Evolutionary conservation across 2,888 invertebrate genomes (phyloP).

Genomic region (Sialis lutaria): DNA sequence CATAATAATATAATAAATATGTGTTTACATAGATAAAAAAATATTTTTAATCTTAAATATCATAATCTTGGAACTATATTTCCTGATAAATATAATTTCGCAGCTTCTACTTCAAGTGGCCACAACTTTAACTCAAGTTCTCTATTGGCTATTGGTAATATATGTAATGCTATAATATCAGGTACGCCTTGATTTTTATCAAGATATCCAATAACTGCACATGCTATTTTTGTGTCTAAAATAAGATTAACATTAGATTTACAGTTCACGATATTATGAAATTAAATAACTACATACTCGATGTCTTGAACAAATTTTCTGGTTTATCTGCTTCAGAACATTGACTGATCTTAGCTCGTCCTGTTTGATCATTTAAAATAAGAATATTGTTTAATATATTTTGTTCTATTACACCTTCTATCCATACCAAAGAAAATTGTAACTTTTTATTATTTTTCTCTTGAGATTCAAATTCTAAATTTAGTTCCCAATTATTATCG

Average conservation of each 20-base stretch:
- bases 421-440: conserved; percentile 5
- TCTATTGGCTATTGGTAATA: conserved; percentile 7
- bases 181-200: conserved; percentile 9
- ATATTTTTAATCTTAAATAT: conserved; percentile 1
- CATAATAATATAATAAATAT: too few relatives aligned
- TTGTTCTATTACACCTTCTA: conserved; percentile 11
- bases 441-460: conserved; percentile 4
- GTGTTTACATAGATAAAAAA: too few relatives aligned
- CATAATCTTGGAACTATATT: conserved; percentile 4
- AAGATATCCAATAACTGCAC: conserved; percentile 9
- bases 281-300: neutral
- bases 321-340: conserved; percentile 7
- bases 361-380: conserved; percentile 10
- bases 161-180: conserved; percentile 7
- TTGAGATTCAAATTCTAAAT: conserved; percentile 1
- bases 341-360: conserved; percentile 10
- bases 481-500: conserved; percentile 4
- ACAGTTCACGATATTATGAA: too few relatives aligned
- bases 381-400: conserved; percentile 10
- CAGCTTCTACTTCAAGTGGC: conserved; percentile 12
- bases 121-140: conserved; percentile 7
- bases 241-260: neutral
- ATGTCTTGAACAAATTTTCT: neutral
- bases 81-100: conserved; percentile 6
- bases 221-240: conserved; percentile 9